Percentiles rank a stretch among this genome's conserved stretches.
Evolutionary conservation across 2,888 invertebrate genomes (phyloP).

Genomic region (Sclerodermus sp.): DNA sequence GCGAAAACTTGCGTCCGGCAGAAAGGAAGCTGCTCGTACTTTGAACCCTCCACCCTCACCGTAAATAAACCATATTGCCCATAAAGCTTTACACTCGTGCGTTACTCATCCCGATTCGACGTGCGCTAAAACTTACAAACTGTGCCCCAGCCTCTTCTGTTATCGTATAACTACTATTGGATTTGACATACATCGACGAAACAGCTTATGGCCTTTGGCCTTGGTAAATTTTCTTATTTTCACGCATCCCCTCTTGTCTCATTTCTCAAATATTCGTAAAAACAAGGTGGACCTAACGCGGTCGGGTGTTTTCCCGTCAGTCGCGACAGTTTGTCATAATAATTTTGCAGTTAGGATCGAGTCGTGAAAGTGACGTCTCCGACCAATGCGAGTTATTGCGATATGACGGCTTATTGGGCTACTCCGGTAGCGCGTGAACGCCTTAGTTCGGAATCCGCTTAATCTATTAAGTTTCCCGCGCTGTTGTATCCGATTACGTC

Average conservation of each 20-base stretch:
- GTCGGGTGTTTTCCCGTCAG: no score
- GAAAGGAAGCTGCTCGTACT: constrained; percentile 5
- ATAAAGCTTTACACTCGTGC: constrained; percentile 54
- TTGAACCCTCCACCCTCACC: constrained; percentile 23
- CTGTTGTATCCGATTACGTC: not conserved
- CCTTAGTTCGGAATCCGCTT: not conserved
- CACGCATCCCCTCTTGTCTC: no score
- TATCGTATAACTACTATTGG: constrained; percentile 39
- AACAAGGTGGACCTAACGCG: no score
- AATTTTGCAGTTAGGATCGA: no score
- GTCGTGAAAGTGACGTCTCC: no score
- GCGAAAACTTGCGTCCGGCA: constrained; percentile 1
- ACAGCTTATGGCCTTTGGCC: no score
- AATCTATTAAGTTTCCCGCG: not conserved
- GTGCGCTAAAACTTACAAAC: constrained; percentile 1
- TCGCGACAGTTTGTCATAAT: no score
- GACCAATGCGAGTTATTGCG: constrained; percentile 3
- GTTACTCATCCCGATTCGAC: constrained; percentile 42
- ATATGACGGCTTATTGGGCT: constrained; percentile 4
- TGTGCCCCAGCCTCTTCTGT: constrained; percentile 19
- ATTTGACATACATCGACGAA: no score
- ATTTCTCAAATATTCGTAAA: no score
- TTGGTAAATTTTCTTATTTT: no score
- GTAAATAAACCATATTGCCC: constrained; percentile 54
- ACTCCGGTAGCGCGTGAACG: not conserved